Conservation (phyloP, 2,888 invertebrate species). For the Geophilus truncorum region DNA sequence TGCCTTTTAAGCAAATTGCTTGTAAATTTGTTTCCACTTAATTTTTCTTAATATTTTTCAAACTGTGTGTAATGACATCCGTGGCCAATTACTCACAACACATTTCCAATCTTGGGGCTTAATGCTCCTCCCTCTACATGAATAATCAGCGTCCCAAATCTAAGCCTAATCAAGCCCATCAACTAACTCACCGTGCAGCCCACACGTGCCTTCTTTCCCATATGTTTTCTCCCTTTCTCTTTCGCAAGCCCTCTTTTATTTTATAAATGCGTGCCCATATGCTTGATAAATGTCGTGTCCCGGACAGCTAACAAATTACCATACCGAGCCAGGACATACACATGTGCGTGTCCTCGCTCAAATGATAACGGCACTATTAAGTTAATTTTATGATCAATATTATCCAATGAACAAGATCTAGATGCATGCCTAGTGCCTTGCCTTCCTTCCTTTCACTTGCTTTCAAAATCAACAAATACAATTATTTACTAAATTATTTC, state of each 20-base stretch:
- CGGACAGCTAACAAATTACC: constrained; percentile 15
- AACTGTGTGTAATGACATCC: background rate
- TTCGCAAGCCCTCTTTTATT: constrained; percentile 17
- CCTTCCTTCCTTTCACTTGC: constrained; percentile 6
- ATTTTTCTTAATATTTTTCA: constrained; percentile 25
- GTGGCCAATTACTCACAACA: constrained; percentile 22
- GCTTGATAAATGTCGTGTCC: constrained; percentile 11
- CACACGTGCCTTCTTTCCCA: constrained; percentile 25
- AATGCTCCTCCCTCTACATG: background rate
- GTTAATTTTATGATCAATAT: constrained; percentile 18
- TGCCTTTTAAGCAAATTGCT: constrained; percentile 27
- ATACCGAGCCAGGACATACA: background rate
- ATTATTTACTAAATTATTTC: background rate
- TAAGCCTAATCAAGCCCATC: constrained; percentile 27
- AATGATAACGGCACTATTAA: constrained; percentile 12
- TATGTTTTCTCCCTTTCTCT: background rate
- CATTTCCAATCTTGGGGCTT: background rate
- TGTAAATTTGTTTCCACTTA: constrained; percentile 27
- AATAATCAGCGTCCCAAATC: constrained; percentile 20
- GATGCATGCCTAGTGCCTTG: no score
- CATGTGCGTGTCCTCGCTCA: constrained; percentile 3
- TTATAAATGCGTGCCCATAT: background rate
- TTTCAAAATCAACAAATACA: no score
- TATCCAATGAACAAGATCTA: constrained; percentile 6
- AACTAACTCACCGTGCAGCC: constrained; percentile 10